These are phyloP conservation scores for Stichodactyla helianthus DNA, from an alignment of 64 coral and sea anemone species.

Conservation along the genomic window DNA sequence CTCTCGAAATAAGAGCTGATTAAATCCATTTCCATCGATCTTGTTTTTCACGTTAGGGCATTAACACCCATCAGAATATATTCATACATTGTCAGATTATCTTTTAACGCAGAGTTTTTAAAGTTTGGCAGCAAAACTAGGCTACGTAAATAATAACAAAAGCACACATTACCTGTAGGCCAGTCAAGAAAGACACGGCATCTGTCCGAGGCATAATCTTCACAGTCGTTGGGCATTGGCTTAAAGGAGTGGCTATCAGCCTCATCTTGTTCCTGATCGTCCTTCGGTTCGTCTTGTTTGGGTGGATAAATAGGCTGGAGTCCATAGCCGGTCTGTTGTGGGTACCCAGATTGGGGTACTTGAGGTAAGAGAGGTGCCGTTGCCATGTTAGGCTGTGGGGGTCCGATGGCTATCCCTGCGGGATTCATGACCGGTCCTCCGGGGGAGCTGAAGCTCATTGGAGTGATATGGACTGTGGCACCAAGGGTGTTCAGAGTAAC, in stretches of 20 bases:
- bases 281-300: conserved; percentile 12
- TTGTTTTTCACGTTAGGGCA: too few species aligned
- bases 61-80: too few species aligned
- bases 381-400: conserved; percentile 38
- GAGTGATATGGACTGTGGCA: conserved; percentile 68
- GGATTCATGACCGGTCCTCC: conserved; percentile 40
- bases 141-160: too few species aligned
- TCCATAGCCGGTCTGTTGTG: background rate
- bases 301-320: background rate
- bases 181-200: conserved; percentile 83
- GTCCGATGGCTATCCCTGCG: background rate
- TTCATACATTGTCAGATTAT: too few species aligned
- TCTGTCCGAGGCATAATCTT: conserved; percentile 56
- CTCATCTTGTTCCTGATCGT: background rate
- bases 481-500: conserved; percentile 42
- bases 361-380: conserved; percentile 22
- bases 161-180: conserved; percentile 54
- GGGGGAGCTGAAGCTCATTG: conserved; percentile 64
- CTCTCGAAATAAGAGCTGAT: too few species aligned
- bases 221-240: conserved; percentile 63
- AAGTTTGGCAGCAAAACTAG: too few species aligned
- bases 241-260: conserved; percentile 8
- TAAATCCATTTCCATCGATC: too few species aligned
- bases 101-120: too few species aligned
- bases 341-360: conserved; percentile 29